A percentile compares a stretch with the other conserved stretches of the same genome.
These are phyloP conservation scores for Penaeus monodon DNA, from an alignment of 2,888 invertebrate genomes.

Conservation along the genomic window DNA sequence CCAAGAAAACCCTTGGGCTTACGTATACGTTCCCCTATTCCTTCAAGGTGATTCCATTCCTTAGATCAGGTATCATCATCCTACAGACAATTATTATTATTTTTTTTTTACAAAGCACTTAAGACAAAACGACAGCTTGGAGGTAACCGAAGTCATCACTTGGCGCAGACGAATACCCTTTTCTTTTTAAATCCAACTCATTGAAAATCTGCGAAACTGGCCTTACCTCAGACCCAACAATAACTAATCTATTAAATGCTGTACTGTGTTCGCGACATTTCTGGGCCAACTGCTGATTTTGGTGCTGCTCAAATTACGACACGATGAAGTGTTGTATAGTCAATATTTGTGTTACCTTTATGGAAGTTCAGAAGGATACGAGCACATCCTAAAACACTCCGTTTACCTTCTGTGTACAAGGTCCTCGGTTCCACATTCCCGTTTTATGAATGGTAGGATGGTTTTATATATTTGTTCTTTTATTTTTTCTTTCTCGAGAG, in stretches of 20 bases:
- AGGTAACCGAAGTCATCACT: constrained; percentile 51
- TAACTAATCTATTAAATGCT: no score
- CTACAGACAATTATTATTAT: no score
- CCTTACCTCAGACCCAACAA: no score
- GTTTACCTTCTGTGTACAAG: constrained; percentile 70
- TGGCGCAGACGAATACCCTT: constrained; percentile 31
- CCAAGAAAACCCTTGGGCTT: no score
- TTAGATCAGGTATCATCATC: not conserved
- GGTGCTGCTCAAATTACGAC: constrained; percentile 66
- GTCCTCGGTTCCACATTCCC: constrained; percentile 22
- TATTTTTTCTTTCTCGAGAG: no score
- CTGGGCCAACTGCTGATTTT: not conserved
- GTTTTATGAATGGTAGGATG: not conserved
- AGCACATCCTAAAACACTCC: constrained; percentile 91
- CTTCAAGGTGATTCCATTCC: not conserved
- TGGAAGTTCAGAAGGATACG: constrained; percentile 84
- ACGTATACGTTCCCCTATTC: no score
- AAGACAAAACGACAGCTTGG: constrained; percentile 39
- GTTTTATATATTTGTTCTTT: not conserved
- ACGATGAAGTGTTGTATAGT: constrained; percentile 49
- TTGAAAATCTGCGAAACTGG: no score
- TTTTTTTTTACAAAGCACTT: not conserved
- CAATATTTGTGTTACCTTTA: constrained; percentile 85
- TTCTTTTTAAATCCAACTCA: no score
- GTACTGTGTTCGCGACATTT: constrained; percentile 1